Evolutionary conservation across 1,140 invertebrate genomes (phyloP).

Genomic region (Heliconius congener): DNA sequence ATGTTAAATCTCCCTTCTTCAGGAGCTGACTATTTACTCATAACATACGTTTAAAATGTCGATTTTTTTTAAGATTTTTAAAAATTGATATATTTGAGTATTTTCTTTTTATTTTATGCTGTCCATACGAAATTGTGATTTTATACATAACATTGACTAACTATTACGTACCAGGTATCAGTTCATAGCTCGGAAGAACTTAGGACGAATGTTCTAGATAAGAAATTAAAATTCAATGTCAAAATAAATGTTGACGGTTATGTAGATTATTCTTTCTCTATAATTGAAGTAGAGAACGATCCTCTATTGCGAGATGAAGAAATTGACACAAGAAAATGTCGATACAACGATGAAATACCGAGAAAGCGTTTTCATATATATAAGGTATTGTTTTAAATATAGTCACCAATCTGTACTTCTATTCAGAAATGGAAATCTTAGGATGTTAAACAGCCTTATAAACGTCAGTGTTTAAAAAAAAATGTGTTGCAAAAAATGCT

Average conservation of each 20-base stretch:
- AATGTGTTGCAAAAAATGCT: too few relatives aligned
- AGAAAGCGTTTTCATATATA: slow-evolving; percentile 60
- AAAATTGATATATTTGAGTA: too few relatives aligned
- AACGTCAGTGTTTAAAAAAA: too few relatives aligned
- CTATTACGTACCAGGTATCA: slow-evolving; percentile 36
- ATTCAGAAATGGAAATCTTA: not conserved
- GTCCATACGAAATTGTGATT: too few relatives aligned
- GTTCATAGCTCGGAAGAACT: slow-evolving; percentile 58
- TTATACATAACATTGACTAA: too few relatives aligned
- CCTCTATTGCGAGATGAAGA: slow-evolving; percentile 62
- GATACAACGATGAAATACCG: slow-evolving; percentile 74
- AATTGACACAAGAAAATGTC: slow-evolving; percentile 72
- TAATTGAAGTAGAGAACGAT: slow-evolving; percentile 80
- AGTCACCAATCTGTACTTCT: not conserved
- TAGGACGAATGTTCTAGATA: slow-evolving; percentile 48
- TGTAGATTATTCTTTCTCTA: slow-evolving; percentile 56
- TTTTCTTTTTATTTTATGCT: too few relatives aligned
- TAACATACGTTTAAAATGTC: too few relatives aligned
- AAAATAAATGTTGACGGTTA: slow-evolving; percentile 28
- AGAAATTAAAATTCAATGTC: slow-evolving; percentile 47
- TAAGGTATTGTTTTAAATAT: slow-evolving; percentile 39
- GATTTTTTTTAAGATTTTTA: too few relatives aligned
- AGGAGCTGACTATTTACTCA: too few relatives aligned
- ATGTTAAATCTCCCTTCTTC: too few relatives aligned
- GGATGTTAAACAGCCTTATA: not conserved